Evolutionary conservation across 1,140 invertebrate species (phyloP), one percentile per base, ranked within the genome.

Genomic region (Zaprionus ghesquierei): DNA sequence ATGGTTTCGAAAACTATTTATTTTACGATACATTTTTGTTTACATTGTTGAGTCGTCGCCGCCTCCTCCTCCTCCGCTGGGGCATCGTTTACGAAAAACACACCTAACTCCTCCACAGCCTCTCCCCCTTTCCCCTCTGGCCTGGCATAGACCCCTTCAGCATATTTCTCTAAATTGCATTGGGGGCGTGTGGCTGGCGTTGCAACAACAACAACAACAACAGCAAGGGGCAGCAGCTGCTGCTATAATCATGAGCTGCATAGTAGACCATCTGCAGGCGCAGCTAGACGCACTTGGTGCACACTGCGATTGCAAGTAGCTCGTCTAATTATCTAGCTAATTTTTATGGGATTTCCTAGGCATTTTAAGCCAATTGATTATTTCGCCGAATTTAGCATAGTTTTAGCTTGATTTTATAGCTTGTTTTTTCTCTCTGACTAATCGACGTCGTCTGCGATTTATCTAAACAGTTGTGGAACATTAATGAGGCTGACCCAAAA

Each of bases 1-100:
- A 78, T 65, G 68, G 62, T 68, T 81, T 81, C 66, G 49, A 81
- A 86, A 78, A 81, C 82, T 86, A 81, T 87, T 86, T 81, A 81
- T 86, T 86, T 81, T 86, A 81, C 75, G 75, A 81, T 78, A 78
- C 75, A 81, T 75, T 76, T 41, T 70, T 78, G 75, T 81, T 79
- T 79, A 72, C 75, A 72, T 75, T 79, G 70, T 69, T 69, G 64
- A 69, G 63, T 41, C 35, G 15, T n/a, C 35, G 6, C n/a, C n/a
- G 5, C 5, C 27, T 29, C 5, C 27, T 29, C 6, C 27, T 29
- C 5, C 62, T 58, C 33, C 20, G 69, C 49, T 46, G 69, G 55
- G 55, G 63, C 63, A 54, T 35, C 63, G 49, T 60, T 71, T 71
- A 71, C 53, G 54, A 18, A 50, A 51, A 46, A 44, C 51, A 15